These are phyloP conservation scores for Platysternon megacephalum DNA, from an alignment of 2,113 vertebrate genomes.

Conservation along the genomic window DNA sequence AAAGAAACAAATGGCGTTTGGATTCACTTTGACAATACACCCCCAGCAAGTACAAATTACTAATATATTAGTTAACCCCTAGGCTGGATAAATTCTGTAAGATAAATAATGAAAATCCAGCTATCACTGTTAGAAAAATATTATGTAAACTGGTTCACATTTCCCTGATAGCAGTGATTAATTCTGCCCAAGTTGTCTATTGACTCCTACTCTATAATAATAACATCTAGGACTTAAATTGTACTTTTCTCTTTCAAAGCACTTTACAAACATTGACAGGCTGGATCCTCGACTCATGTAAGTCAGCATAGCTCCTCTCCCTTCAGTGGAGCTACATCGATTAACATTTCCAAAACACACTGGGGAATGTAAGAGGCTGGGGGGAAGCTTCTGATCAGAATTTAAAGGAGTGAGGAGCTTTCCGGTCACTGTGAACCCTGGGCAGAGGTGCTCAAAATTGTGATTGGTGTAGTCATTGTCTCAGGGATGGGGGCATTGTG, in stretches of 20 bases:
- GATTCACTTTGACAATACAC: not conserved
- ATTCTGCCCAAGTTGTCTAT: not conserved
- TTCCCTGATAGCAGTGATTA: not conserved
- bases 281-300: not conserved
- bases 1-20: not conserved
- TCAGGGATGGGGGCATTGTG: not conserved
- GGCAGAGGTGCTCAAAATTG: not conserved
- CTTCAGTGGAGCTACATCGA: too few relatives aligned
- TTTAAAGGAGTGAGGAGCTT: not conserved
- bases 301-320: not conserved
- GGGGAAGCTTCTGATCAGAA: not conserved
- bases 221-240: not conserved
- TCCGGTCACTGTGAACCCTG: not conserved
- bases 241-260: not conserved
- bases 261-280: not conserved
- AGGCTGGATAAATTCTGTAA: not conserved
- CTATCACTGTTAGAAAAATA: not conserved
- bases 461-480: not conserved
- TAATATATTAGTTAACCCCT: not conserved
- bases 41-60: conserved; percentile 1
- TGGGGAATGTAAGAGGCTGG: not conserved
- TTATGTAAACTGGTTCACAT: not conserved
- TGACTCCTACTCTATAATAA: not conserved
- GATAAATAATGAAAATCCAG: conserved; percentile 2
- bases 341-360: not conserved